Base-by-base conservation (phyloP, 2,888 invertebrate species). In the Drosophila testacea region DNA sequence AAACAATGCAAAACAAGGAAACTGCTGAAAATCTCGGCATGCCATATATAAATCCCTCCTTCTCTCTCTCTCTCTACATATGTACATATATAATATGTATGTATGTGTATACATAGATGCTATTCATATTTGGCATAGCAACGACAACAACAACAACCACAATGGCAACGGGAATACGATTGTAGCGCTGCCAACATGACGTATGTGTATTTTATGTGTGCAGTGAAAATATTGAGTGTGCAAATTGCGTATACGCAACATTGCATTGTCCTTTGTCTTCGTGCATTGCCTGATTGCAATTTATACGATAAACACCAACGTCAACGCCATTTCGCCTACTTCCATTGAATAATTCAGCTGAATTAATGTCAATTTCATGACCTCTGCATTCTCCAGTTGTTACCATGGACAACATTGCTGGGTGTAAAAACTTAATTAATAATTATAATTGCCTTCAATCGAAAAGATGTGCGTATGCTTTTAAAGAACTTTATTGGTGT, bases 221-320 rank as follows among this genome's bases (percentile, higher is more conserved):
- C 51, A 63, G 38, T 39, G 50, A 47, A 41, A 51, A 27, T 11
- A 46, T 36, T 30, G 28, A 7, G 41, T 5, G 41, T 0, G 32
- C 46, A 38, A 30, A 50, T 64, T 71, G 52, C 57, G 75, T 69
- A 83, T 72, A 66, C 84, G 81, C 71, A 62, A 34, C 65, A 55
- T 51, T 61, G 59, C 61, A n/a, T 30, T 4, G 4, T n/a, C 16
- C 57, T 38, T 56, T 50, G 56, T 9, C 22, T 13, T 30, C 13
- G 38, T 44, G 57, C 22, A 11, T 11, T 30, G 57, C 39, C n/a
- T 51, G 67, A 59, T 69, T 69, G 79, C 69, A 64, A 68, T 54
- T 39, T 22, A 34, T 44, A 34, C 66, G 54, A 56, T 69, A 57
- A 61, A 44, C 30, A 39, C 2, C 13, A 59, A 41, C 36, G 41